A percentile compares a stretch with the other conserved stretches of the same genome.
Conservation (phyloP, 2,888 invertebrate genomes). For the Baccha elongata region DNA sequence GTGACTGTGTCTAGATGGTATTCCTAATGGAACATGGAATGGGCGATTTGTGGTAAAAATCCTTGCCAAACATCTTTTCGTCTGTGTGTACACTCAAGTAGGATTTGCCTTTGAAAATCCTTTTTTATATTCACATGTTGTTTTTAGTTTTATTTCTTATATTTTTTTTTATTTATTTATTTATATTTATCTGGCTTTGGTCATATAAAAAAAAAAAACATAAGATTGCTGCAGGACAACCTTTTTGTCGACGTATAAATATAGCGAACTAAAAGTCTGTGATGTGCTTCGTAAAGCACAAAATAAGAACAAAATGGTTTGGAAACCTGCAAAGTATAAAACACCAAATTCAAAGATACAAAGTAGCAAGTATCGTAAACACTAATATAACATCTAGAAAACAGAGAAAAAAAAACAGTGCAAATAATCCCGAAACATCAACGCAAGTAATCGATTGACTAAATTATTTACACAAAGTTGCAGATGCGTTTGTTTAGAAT, state of each 20-base stretch:
- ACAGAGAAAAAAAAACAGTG: constrained; percentile 14
- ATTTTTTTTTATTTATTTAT: constrained; percentile 15
- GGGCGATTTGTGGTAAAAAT: constrained; percentile 22
- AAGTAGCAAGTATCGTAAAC: too few species aligned
- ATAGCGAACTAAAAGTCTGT: constrained; percentile 55
- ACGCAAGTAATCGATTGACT: constrained; percentile 61
- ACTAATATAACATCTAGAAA: too few species aligned
- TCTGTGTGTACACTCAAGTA: constrained; percentile 18
- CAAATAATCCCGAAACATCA: constrained; percentile 47
- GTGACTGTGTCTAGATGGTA: constrained; percentile 11
- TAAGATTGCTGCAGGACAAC: background rate
- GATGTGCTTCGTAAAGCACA: constrained; percentile 54
- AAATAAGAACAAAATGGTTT: constrained; percentile 62
- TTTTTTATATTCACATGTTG: constrained; percentile 29
- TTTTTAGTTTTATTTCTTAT: constrained; percentile 1
- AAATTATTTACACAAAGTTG: constrained; percentile 68
- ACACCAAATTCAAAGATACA: background rate
- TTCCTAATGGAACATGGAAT: constrained; percentile 13
- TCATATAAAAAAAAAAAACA: constrained; percentile 11
- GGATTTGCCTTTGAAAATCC: constrained; percentile 12
- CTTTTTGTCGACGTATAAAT: too few species aligned
- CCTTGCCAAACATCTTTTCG: constrained; percentile 30
- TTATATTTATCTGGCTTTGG: constrained; percentile 47
- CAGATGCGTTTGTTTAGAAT: constrained; percentile 57
- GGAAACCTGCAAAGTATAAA: constrained; percentile 37